phyloP scores from a whole-genome alignment of 2,888 invertebrate genomes.

The Atethmia centrago region DNA sequence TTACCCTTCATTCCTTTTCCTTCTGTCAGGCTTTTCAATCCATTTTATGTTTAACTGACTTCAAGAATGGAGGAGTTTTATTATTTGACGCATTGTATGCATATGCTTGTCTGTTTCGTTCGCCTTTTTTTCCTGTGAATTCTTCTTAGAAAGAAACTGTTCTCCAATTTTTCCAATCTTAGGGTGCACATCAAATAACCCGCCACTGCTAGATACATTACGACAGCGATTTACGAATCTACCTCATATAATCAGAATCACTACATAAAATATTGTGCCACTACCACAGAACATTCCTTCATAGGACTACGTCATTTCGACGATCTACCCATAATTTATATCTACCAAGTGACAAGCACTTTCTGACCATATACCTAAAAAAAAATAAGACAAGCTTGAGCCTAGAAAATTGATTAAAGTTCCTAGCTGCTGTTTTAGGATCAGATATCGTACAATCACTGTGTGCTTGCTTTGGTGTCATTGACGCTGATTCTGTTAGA shows the following conservation, averaged over 20 bases:
- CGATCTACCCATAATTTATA: background rate
- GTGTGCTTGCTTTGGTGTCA: constrained; percentile 49
- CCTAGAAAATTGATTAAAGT: constrained; percentile 5
- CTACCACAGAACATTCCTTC: background rate
- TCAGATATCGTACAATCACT: constrained; percentile 42
- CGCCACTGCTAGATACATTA: constrained; percentile 25
- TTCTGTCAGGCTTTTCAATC: background rate
- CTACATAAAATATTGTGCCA: background rate
- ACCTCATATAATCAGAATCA: background rate
- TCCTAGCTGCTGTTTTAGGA: constrained; percentile 26
- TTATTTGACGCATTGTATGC: background rate
- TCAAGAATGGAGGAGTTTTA: background rate
- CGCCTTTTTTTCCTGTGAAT: background rate
- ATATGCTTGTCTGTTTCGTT: background rate
- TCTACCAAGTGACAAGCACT: constrained; percentile 49
- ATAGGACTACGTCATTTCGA: background rate
- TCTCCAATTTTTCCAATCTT: background rate
- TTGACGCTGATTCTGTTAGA: constrained; percentile 4
- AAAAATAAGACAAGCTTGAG: constrained; percentile 38
- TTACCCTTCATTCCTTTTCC: background rate
- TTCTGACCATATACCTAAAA: constrained; percentile 30
- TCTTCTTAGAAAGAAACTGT: background rate
- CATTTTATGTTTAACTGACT: background rate
- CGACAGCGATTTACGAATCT: constrained; percentile 30
- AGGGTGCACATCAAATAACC: constrained; percentile 31